Conservation (phyloP, 2,888 invertebrate species). For the Mimas tiliae region DNA sequence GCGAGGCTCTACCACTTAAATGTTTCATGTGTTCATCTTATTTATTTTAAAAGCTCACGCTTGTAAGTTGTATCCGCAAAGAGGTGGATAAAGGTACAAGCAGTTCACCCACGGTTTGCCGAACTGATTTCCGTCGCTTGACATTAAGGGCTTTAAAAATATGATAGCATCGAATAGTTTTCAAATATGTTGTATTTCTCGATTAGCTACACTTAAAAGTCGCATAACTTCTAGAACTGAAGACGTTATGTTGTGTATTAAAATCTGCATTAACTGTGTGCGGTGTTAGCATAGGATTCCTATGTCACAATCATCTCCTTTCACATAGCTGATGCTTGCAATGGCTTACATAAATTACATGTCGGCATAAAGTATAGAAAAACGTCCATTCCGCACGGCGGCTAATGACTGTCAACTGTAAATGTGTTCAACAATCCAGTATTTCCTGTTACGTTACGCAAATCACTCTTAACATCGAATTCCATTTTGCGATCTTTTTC, state of each 20-base stretch:
- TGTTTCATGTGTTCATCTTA: no score
- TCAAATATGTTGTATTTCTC: no score
- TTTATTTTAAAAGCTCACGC: no score
- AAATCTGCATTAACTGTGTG: background rate
- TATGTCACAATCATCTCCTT: conserved; percentile 25
- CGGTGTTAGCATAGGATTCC: conserved; percentile 6
- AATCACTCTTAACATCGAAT: conserved; percentile 67
- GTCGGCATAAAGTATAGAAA: conserved; percentile 29
- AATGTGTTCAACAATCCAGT: conserved; percentile 62
- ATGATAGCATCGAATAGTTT: no score
- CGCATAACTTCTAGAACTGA: background rate
- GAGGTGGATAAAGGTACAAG: no score
- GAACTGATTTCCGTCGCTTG: no score
- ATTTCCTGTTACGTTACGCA: conserved; percentile 76
- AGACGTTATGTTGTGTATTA: background rate
- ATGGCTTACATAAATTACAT: conserved; percentile 31
- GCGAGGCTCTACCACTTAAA: no score
- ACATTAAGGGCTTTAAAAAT: no score
- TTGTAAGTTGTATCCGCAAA: no score
- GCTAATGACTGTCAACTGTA: conserved; percentile 57
- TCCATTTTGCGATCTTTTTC: conserved; percentile 55
- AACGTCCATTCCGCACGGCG: conserved; percentile 49
- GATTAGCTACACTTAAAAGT: background rate
- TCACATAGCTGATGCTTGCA: conserved; percentile 13
- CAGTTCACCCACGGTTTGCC: no score